Conservation (phyloP, 1,140 invertebrate genomes). For the Chironomus tepperi region DNA sequence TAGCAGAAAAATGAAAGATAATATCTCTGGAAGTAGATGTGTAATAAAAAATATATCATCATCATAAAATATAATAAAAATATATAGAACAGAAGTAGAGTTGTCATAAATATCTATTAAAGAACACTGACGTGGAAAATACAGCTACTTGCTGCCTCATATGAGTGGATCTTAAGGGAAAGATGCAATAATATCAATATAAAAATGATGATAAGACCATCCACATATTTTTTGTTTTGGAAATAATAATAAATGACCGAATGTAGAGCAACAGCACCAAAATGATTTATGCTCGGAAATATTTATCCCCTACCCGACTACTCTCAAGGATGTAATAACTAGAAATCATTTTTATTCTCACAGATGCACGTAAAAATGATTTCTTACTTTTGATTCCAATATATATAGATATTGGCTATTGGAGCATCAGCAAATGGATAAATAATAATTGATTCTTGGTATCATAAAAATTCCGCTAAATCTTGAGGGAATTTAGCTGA, state of each 20-base stretch:
- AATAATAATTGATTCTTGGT: constrained; percentile 9
- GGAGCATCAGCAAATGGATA: not conserved
- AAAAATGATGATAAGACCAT: not conserved
- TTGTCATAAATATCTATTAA: constrained; percentile 23
- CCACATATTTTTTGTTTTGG: not conserved
- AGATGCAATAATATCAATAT: constrained; percentile 1
- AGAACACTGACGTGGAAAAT: not conserved
- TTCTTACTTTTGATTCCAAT: not conserved
- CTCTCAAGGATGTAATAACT: not conserved
- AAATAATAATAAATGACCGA: not conserved
- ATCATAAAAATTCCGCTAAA: constrained; percentile 2
- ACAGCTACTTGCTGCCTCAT: not conserved
- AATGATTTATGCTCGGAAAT: constrained; percentile 15
- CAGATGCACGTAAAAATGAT: not conserved
- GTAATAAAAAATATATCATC: constrained; percentile 24
- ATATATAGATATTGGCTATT: not conserved
- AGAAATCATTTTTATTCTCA: too few species aligned
- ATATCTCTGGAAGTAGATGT: not conserved
- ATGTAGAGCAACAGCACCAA: not conserved
- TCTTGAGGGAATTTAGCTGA: not conserved
- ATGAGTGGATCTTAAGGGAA: not conserved
- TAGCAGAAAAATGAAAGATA: not conserved
- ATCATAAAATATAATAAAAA: constrained; percentile 24
- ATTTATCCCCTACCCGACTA: not conserved
- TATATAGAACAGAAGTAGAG: not conserved